These are phyloP conservation scores for Eumerus sabulonum DNA, from an alignment of 2,888 invertebrate species.

Conservation along the genomic window DNA sequence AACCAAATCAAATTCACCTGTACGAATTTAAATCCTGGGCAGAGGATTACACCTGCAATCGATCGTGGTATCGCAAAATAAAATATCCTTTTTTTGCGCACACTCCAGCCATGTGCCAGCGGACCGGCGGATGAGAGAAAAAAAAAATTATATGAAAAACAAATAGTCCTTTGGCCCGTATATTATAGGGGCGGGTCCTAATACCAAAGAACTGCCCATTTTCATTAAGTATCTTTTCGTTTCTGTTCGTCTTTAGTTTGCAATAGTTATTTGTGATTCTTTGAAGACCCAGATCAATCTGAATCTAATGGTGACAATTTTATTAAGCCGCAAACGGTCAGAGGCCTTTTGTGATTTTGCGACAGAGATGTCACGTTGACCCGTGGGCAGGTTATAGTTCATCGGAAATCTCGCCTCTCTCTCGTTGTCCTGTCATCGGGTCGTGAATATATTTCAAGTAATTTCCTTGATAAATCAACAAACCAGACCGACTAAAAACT, in stretches of 20 bases:
- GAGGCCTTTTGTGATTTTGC: constrained; percentile 11
- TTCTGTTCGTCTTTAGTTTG: constrained; percentile 12
- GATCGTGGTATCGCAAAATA: constrained; percentile 61
- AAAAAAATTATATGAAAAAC: constrained; percentile 46
- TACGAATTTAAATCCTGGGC: constrained; percentile 68
- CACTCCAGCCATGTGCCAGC: constrained; percentile 31
- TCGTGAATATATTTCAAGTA: constrained; percentile 49
- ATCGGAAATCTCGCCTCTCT: constrained; percentile 18
- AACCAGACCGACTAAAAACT: constrained; percentile 29
- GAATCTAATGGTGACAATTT: constrained; percentile 47
- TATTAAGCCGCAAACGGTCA: constrained; percentile 49
- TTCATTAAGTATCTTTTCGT: constrained; percentile 21
- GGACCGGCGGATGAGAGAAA: constrained; percentile 33
- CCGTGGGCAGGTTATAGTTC: constrained; percentile 47
- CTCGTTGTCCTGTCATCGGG: constrained; percentile 16
- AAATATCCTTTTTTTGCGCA: constrained; percentile 54
- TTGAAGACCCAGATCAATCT: constrained; percentile 12
- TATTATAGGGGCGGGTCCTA: constrained; percentile 63
- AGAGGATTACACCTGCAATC: constrained; percentile 66
- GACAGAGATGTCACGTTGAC: constrained; percentile 12
- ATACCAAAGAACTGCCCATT: constrained; percentile 49
- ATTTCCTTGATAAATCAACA: constrained; percentile 57
- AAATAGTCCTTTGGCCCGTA: constrained; percentile 56
- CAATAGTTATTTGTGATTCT: constrained; percentile 1
- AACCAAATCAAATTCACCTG: constrained; percentile 55